Conservation (phyloP, 2,113 vertebrate species). For the Prunella himalayana region DNA sequence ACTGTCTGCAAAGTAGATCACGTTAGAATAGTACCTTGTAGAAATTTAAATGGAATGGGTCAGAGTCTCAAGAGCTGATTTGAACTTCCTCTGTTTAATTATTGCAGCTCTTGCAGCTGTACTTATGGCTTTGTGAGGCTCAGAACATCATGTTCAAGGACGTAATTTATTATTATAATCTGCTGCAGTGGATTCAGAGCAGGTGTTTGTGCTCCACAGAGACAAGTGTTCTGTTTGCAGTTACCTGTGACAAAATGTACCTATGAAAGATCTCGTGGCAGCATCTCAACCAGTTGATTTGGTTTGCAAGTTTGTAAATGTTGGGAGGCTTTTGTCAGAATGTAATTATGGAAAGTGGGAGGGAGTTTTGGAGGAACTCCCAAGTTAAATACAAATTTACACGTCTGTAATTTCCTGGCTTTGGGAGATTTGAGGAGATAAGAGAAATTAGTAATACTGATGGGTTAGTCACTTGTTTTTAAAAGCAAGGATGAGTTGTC, state of each 20-base stretch:
- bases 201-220: not conserved
- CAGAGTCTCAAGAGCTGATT: not conserved
- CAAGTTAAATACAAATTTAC: not conserved
- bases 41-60: slow-evolving; percentile 5
- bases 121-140: slow-evolving; percentile 25
- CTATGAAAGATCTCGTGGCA: not conserved
- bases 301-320: not conserved
- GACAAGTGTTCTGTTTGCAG: slow-evolving; percentile 16
- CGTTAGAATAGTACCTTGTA: not conserved
- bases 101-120: slow-evolving; percentile 23
- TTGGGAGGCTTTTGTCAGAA: not conserved
- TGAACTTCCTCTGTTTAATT: slow-evolving; percentile 29
- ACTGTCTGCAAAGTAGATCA: not conserved
- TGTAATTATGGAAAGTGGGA: not conserved
- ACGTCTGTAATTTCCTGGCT: not conserved
- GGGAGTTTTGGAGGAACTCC: not conserved
- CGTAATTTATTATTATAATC: slow-evolving; percentile 32
- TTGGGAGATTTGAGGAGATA: not conserved
- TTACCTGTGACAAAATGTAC: slow-evolving; percentile 1
- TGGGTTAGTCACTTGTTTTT: not conserved
- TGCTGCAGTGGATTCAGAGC: not conserved
- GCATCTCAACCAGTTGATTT: not conserved
- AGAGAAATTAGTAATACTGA: not conserved
- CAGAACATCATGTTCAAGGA: slow-evolving; percentile 44
- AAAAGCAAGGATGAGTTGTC: not conserved